These are phyloP conservation scores for Charanyca ferruginea DNA, from an alignment of 2,888 invertebrate species.

Conservation along the genomic window DNA sequence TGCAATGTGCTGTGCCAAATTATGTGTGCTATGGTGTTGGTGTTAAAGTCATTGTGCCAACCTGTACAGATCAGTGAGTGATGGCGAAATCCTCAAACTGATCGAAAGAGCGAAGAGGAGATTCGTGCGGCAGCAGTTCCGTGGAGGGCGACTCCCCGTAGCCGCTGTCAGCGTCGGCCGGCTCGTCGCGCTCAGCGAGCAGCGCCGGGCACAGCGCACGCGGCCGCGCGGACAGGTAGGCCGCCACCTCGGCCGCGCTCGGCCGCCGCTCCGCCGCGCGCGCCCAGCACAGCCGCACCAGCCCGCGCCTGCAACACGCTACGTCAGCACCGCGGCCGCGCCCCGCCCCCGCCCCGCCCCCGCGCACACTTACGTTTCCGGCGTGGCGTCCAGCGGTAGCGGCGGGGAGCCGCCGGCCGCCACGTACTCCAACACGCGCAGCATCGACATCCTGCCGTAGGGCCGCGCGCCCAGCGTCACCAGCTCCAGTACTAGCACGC, in stretches of 20 bases:
- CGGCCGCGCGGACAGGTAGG: conserved; percentile 94
- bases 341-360: accelerated
- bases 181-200: conserved; percentile 57
- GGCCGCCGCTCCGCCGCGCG: conserved; percentile 93
- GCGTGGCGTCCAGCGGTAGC: conserved; percentile 91
- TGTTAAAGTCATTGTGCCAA: too few species aligned
- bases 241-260: conserved; percentile 93
- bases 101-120: conserved; percentile 28
- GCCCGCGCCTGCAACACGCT: conserved; percentile 76
- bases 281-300: conserved; percentile 95
- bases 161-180: conserved; percentile 65
- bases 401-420: conserved; percentile 92
- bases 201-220: conserved; percentile 77
- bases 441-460: conserved; percentile 94
- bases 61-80: conserved; percentile 9
- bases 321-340: not conserved
- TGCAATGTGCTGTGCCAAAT: too few species aligned
- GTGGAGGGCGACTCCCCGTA: conserved; percentile 64
- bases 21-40: too few species aligned
- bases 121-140: conserved; percentile 42
- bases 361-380: conserved; percentile 65
- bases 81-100: conserved; percentile 12
- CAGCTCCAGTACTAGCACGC: conserved; percentile 95
- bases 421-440: conserved; percentile 91
- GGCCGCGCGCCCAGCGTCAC: conserved; percentile 97